Base-by-base conservation (phyloP, 2,113 vertebrate species). In the Alethe diademata region DNA sequence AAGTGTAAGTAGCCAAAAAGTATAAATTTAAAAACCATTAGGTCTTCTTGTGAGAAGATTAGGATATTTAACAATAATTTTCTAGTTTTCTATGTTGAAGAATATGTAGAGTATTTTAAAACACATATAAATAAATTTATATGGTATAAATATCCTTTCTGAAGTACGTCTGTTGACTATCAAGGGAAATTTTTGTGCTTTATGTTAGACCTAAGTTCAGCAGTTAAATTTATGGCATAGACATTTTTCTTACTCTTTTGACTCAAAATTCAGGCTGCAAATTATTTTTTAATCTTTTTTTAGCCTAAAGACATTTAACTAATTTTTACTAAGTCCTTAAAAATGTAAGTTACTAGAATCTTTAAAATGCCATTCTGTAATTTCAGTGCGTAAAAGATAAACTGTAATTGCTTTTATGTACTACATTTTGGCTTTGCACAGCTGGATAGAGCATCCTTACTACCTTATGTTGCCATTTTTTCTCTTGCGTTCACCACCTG, bases 391-490 rank as follows among this genome's bases (percentile, higher is more conserved):
- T 92, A 88, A 92, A 93, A 89, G 20, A 76, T 50, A 90, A 94
- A 95, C 42, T 86, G 35, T 94, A 97, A 97, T 97, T 93, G 71
- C 40, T 87, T 84, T 83, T 93, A 84, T 94, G 91, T 92, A 91
- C 62, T 80, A 90, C 36, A 86, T 83, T 96, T 92, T 91, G 90
- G 2, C 88, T 95, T 95, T 96, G 26, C 74, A 96, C 0, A 0
- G 54, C 45, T 91, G 96, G 61, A 95, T 93, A 94, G 94, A 95
- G 81, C 88, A 90, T 92, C 88, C 80, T 65, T 65, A 54, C 87
- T 86, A 79, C 96, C 97, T 96, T 97, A 97, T 97, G 97, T 95
- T 92, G 92, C 56, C 72, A 72, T 97, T 96, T 95, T 92, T 92
- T 94, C 80, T 72, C 60, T 86, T 94, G 72, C 92, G 86, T 94